These are phyloP conservation scores for Emys orbicularis DNA, from an alignment of 2,797 vertebrate genomes.

Conservation along the genomic window DNA sequence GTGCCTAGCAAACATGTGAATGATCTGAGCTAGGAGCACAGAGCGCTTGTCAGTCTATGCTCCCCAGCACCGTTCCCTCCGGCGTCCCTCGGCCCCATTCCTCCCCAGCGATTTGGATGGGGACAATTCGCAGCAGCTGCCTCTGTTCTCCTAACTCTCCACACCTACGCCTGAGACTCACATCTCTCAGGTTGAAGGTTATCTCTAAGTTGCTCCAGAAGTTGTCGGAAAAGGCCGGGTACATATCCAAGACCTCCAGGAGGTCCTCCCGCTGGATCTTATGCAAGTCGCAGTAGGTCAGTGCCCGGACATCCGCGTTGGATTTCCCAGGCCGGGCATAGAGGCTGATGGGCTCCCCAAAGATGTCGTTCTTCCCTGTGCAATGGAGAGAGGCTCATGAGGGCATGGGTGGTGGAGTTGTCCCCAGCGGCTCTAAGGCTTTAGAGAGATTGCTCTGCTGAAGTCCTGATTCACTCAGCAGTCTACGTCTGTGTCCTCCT, in stretches of 20 bases:
- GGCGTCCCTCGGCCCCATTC: background rate
- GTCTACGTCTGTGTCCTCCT: background rate
- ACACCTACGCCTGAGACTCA: slow-evolving; percentile 82
- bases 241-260: slow-evolving; percentile 97
- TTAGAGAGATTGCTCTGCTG: background rate
- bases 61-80: background rate
- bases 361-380: slow-evolving; percentile 97
- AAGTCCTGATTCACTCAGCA: background rate
- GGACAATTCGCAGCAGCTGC: background rate
- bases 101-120: background rate
- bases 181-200: slow-evolving; percentile 97
- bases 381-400: slow-evolving; percentile 28
- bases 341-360: slow-evolving; percentile 94
- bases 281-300: slow-evolving; percentile 98
- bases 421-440: background rate
- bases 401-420: rapidly evolving
- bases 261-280: slow-evolving; percentile 96
- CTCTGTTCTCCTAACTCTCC: background rate
- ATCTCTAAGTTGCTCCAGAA: slow-evolving; percentile 98
- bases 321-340: slow-evolving; percentile 93
- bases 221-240: slow-evolving; percentile 92
- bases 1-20: background rate
- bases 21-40: background rate
- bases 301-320: slow-evolving; percentile 92
- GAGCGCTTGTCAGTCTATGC: background rate